Percentiles rank a stretch among this genome's conserved stretches.
These are phyloP conservation scores for Fringilla coelebs DNA, from an alignment of 2,797 vertebrate species.

Conservation along the genomic window DNA sequence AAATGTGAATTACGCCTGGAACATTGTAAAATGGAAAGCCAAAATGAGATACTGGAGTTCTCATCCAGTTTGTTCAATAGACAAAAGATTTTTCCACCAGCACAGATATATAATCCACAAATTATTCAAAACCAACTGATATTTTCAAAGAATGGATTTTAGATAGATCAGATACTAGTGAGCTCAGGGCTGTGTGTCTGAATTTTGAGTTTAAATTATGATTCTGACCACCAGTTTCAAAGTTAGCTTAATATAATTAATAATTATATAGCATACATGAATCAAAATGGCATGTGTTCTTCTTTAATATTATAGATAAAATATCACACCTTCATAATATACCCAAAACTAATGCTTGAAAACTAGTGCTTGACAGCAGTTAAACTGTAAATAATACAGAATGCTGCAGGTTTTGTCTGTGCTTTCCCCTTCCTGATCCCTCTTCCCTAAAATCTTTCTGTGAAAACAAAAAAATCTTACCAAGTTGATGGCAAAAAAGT, in stretches of 20 bases:
- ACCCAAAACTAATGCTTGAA: background rate
- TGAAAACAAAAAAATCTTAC: background rate
- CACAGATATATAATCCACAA: background rate
- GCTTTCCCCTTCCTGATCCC: background rate
- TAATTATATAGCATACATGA: background rate
- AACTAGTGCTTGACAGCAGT: background rate
- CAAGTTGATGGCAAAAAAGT: background rate
- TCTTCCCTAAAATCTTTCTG: background rate
- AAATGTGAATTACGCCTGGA: background rate
- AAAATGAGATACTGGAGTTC: background rate
- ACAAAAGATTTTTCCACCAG: background rate
- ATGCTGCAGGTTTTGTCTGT: background rate
- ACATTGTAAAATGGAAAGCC: background rate
- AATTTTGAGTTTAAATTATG: background rate
- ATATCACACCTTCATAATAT: background rate
- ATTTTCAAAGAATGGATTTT: background rate
- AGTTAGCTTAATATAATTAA: background rate
- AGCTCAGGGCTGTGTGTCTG: background rate
- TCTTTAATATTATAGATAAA: background rate
- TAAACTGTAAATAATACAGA: background rate
- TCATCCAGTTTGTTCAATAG: background rate
- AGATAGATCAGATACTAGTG: background rate
- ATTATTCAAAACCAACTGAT: background rate
- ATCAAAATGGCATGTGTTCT: background rate
- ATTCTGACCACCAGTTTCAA: background rate